Base-by-base conservation (phyloP, 2,113 vertebrate species). In the Cervus canadensis region DNA sequence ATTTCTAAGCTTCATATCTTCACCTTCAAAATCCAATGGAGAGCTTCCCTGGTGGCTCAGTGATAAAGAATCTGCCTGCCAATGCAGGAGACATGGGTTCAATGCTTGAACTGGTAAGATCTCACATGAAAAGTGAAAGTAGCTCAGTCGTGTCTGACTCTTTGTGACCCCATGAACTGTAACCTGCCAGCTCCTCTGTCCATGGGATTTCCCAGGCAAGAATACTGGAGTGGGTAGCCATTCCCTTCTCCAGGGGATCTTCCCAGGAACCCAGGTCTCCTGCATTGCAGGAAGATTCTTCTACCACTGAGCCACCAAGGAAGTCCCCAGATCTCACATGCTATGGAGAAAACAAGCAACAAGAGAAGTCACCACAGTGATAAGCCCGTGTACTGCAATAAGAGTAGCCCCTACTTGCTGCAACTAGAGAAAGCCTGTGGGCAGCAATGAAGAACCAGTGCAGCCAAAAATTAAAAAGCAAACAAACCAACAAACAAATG, bases 21-120 rank as follows among this genome's bases (percentile, higher is more conserved):
- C 45, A 87, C 48, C 26, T 95, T 82, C 30, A 93, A 87, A 79
- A 62, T 84, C 17, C 56, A 83, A 33, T 59, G 43, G 30, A 86
- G 36, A 74, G 71, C 71, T 74, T 74, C 21, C 36, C 71, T 26
- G 23, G 36, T 76, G 71, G 71, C 71, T 74, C 71, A 74, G 5
- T 74, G 36, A 3, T 74, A 43, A 43, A 74, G 21, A 74, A 43
- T 74, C 19, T 43, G 71, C 71, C 36, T 43, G 21, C 23, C 71
- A 74, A 3, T 74, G 36, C 71, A 43, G 21, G 71, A 74, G 11
- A 40, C 67, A 40, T 40, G 36, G 19, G 36, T 74, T 74, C 10
- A 25, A 7, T 74, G 36, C 21, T 25, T 74, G 36, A 74, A 3
- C 67, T 40, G 67, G 5, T 40, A 40, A 74, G 67, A 74, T 25